Evolutionary conservation across 2,113 vertebrate genomes (phyloP).

Genomic region (Saccopteryx leptura): DNA sequence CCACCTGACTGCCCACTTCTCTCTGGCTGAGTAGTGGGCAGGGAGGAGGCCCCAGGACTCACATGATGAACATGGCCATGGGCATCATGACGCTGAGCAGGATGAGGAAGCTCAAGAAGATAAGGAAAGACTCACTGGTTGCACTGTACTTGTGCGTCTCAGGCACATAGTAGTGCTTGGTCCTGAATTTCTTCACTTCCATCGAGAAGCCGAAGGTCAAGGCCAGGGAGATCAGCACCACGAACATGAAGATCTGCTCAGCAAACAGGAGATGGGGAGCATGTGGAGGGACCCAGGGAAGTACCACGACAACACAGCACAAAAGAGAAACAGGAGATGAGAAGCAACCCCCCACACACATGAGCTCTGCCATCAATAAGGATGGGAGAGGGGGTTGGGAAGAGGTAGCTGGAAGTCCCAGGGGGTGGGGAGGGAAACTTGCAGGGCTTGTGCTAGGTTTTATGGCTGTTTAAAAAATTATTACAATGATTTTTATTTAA

Average conservation of each 20-base stretch:
- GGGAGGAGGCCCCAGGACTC: constrained; percentile 5
- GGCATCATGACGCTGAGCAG: constrained; percentile 95
- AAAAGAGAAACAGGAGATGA: background rate
- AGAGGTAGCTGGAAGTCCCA: too few species aligned
- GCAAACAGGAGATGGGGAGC: rapidly evolving
- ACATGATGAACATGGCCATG: constrained; percentile 96
- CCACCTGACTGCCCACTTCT: background rate
- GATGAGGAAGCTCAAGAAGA: constrained; percentile 95
- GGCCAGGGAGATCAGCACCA: constrained; percentile 12
- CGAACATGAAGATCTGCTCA: constrained; percentile 84
- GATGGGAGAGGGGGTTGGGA: background rate
- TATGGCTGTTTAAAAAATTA: background rate
- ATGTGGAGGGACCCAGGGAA: background rate
- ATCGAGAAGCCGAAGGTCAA: constrained; percentile 78
- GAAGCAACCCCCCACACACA: background rate
- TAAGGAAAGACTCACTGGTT: constrained; percentile 89
- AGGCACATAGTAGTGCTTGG: constrained; percentile 84
- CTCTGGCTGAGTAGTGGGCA: background rate
- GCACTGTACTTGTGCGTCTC: background rate
- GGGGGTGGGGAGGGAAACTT: too few species aligned
- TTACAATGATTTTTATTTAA: background rate
- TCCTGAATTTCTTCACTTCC: constrained; percentile 73
- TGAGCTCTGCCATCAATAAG: background rate
- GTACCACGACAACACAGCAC: background rate
- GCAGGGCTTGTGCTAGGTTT: background rate